Evolutionary conservation across 2,797 vertebrate genomes (phyloP).

Genomic region (Perodicticus potto): DNA sequence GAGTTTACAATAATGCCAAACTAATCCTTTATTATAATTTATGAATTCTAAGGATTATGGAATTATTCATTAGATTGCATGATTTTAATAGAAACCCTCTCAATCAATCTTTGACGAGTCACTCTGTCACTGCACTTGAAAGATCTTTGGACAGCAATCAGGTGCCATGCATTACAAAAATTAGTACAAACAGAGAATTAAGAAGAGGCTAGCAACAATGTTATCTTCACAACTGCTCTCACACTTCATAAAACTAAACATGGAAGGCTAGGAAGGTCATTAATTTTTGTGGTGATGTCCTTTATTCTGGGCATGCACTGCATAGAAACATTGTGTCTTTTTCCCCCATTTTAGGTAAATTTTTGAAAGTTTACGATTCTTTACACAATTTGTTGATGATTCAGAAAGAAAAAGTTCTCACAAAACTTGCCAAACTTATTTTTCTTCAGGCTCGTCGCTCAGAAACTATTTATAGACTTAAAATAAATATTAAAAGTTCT

Average conservation of each 20-base stretch:
- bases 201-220: neutral
- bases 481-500: conserved; percentile 52
- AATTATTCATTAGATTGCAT: neutral
- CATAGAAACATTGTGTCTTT: no score
- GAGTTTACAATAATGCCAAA: neutral
- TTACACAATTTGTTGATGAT: neutral
- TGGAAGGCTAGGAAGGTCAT: neutral
- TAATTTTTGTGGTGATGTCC: neutral
- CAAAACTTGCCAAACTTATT: conserved; percentile 9
- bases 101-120: neutral
- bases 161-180: neutral
- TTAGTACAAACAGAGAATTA: neutral
- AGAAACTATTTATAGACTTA: conserved; percentile 39
- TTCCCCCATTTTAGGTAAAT: neutral
- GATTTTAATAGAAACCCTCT: neutral
- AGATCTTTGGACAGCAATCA: neutral
- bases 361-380: neutral
- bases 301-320: neutral
- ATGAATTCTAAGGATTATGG: neutral
- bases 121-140: neutral
- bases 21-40: neutral
- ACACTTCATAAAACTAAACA: neutral
- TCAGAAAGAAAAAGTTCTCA: neutral
- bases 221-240: neutral
- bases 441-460: conserved; percentile 16